phyloP scores from a whole-genome alignment of 2,113 vertebrate species.

The Speoplatyrhinus poulsoni region DNA sequence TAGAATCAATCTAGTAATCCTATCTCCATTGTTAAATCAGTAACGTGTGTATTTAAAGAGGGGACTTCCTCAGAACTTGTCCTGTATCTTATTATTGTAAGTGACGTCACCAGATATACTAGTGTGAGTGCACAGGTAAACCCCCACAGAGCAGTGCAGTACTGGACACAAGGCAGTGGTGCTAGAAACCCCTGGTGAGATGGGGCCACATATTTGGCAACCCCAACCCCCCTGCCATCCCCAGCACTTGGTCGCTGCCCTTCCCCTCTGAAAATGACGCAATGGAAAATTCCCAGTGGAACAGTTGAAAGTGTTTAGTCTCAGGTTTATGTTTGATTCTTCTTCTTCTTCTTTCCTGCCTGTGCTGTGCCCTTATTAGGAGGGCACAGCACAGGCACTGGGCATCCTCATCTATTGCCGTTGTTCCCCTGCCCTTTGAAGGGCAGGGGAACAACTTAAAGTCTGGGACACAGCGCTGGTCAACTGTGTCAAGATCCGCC shows the following conservation, averaged over 20 bases:
- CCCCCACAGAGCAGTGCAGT: slow-evolving; percentile 55
- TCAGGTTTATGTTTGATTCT: slow-evolving; percentile 65
- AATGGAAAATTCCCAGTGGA: slow-evolving; percentile 96
- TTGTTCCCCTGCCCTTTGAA: slow-evolving; percentile 61
- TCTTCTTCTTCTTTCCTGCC: slow-evolving; percentile 43
- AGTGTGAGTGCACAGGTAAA: slow-evolving; percentile 87
- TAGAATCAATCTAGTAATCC: no score
- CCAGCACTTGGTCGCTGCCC: slow-evolving; percentile 76
- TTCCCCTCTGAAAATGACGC: slow-evolving; percentile 79
- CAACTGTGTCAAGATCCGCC: no score
- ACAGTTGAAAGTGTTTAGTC: slow-evolving; percentile 78
- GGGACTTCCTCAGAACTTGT: no score
- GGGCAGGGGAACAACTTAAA: not conserved
- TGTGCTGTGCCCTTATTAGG: slow-evolving; percentile 68
- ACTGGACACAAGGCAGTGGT: slow-evolving; percentile 35
- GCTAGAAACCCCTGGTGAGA: slow-evolving; percentile 56
- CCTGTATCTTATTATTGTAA: slow-evolving; percentile 75
- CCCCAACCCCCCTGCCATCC: slow-evolving; percentile 9
- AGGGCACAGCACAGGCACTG: slow-evolving; percentile 41
- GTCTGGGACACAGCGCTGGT: no score
- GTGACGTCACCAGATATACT: slow-evolving; percentile 92
- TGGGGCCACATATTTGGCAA: slow-evolving; percentile 56
- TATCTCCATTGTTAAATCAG: no score
- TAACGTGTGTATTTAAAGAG: no score
- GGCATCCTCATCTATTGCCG: slow-evolving; percentile 58